phyloP scores from a whole-genome alignment of 1,140 invertebrate genomes.

The Procambarus virginalis region DNA sequence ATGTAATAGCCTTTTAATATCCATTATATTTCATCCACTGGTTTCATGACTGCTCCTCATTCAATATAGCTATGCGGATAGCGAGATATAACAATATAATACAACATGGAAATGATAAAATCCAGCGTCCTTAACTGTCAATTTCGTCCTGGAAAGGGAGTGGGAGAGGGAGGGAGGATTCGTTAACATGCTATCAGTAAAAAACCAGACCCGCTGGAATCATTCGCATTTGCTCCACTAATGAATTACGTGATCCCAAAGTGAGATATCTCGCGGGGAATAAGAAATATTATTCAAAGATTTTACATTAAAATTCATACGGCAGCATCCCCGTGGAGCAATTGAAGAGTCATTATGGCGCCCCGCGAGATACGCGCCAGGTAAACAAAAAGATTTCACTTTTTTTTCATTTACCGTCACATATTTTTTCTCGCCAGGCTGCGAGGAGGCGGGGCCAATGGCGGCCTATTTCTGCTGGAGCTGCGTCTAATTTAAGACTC shows the following conservation, averaged over 20 bases:
- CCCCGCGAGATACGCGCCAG: background rate
- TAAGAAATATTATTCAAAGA: constrained; percentile 1
- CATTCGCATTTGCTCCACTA: background rate
- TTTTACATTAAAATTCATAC: constrained; percentile 9
- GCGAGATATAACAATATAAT: too few relatives aligned
- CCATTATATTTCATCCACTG: too few relatives aligned
- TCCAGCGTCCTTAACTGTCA: too few relatives aligned
- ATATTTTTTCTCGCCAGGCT: too few relatives aligned
- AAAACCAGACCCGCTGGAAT: background rate
- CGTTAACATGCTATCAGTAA: background rate
- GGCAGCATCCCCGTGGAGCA: background rate
- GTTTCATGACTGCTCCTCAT: too few relatives aligned
- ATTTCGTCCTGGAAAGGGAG: too few relatives aligned
- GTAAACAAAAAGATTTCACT: constrained; percentile 11
- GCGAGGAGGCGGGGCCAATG: too few relatives aligned
- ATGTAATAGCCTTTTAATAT: too few relatives aligned
- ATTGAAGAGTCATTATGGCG: background rate
- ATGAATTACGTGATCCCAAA: background rate
- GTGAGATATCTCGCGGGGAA: background rate
- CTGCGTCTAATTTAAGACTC: too few relatives aligned
- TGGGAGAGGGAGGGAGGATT: background rate
- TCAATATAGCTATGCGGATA: too few relatives aligned
- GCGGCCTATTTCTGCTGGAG: too few relatives aligned
- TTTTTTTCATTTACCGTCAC: background rate
- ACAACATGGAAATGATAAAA: too few relatives aligned